These are phyloP conservation scores for Malacoctenus gilli DNA, from an alignment of 2,797 vertebrate species.

Conservation along the genomic window DNA sequence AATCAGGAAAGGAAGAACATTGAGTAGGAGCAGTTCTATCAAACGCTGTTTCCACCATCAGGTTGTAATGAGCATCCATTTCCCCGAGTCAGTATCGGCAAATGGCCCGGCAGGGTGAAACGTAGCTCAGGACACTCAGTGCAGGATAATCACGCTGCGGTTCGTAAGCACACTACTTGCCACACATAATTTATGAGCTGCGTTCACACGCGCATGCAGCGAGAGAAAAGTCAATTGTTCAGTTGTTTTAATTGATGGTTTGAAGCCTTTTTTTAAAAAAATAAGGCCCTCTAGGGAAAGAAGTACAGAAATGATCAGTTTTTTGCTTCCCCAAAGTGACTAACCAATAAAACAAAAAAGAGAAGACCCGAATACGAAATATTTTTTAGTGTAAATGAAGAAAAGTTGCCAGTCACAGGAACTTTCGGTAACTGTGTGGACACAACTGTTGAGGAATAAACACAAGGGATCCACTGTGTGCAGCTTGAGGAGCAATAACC, in stretches of 20 bases:
- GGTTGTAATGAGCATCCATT: slow-evolving; percentile 1
- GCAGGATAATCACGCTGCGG: background rate
- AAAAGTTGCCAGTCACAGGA: no score
- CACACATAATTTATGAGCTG: slow-evolving; percentile 16
- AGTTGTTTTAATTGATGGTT: no score
- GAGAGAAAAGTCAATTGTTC: no score
- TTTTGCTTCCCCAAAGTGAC: no score
- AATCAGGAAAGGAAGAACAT: slow-evolving; percentile 1
- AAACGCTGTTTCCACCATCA: background rate
- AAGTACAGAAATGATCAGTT: no score
- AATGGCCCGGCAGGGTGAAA: slow-evolving; percentile 18
- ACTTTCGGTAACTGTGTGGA: background rate
- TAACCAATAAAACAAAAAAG: no score
- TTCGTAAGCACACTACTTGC: slow-evolving; percentile 2
- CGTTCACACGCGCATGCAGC: background rate
- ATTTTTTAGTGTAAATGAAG: no score
- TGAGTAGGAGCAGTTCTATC: background rate
- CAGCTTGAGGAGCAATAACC: no score
- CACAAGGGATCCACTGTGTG: no score
- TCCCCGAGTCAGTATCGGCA: slow-evolving; percentile 18
- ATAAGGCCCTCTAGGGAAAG: no score
- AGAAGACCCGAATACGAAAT: no score
- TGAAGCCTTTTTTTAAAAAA: no score
- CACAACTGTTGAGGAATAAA: background rate
- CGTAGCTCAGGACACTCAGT: background rate